These are phyloP conservation scores for Bursaphelenchus okinawaensis DNA, from an alignment of 2,888 invertebrate genomes.

Conservation along the genomic window DNA sequence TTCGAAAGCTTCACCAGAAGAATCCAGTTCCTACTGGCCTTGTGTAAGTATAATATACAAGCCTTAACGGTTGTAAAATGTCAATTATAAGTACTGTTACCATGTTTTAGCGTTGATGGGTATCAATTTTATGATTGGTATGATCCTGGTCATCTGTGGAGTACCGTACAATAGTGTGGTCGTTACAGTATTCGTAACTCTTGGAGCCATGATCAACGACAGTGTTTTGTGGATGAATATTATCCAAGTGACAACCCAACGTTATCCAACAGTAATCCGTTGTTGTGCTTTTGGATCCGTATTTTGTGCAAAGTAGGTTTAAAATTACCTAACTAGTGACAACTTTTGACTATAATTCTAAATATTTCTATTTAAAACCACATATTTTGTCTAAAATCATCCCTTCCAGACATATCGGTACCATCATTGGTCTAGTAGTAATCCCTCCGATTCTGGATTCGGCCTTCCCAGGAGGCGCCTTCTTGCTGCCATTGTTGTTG, in stretches of 20 bases:
- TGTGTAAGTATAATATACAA: slow-evolving; percentile 31
- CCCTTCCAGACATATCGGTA: slow-evolving; percentile 46
- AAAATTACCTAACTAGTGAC: too few relatives aligned
- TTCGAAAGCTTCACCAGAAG: slow-evolving; percentile 43
- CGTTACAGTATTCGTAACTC: slow-evolving; percentile 37
- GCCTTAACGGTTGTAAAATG: too few relatives aligned
- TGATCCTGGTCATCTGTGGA: slow-evolving; percentile 31
- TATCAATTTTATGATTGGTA: slow-evolving; percentile 34
- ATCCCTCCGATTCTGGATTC: slow-evolving; percentile 42
- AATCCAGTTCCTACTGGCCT: slow-evolving; percentile 41
- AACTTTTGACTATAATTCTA: not conserved
- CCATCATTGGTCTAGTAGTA: slow-evolving; percentile 41
- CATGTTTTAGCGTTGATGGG: slow-evolving; percentile 20
- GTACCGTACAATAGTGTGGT: slow-evolving; percentile 5
- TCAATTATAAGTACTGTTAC: too few relatives aligned
- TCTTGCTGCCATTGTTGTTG: slow-evolving; percentile 44
- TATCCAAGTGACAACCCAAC: slow-evolving; percentile 44
- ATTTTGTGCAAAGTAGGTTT: slow-evolving; percentile 38
- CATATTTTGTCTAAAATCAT: not conserved
- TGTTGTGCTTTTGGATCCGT: slow-evolving; percentile 52
- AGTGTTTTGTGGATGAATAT: slow-evolving; percentile 52
- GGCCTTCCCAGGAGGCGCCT: slow-evolving; percentile 36
- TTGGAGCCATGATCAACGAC: slow-evolving; percentile 49
- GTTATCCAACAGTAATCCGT: slow-evolving; percentile 53
- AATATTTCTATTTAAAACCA: not conserved